Base-by-base conservation (phyloP, 1,140 invertebrate genomes). In the Lamellibrachia luymesi region DNA sequence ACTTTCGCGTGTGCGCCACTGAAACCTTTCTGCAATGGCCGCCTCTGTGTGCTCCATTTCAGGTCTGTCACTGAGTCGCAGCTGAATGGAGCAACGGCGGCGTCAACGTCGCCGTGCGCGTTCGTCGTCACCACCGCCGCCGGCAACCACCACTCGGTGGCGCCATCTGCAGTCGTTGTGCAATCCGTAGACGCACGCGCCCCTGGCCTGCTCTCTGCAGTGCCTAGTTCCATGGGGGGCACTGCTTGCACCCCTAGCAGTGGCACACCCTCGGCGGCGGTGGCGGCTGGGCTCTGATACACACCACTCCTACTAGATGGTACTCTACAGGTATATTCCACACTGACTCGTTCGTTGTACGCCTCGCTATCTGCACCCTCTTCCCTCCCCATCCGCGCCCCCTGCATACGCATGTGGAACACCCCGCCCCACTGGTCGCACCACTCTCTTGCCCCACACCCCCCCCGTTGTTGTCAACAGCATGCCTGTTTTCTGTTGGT, bases 301-400 rank as follows among this genome's bases (percentile, higher is more conserved):
- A 80, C 64, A 8, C 38, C 64, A 56, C 64, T 17, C 13, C 64
- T 80, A 80, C 64, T 80, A 80, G 64, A 80, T 80, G 64, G 64
- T 80, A 80, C 64, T 80, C 64, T 80, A 22, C 64, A 80, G 64
- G 64, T 80, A 80, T 80, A 80, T 80, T 38, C 38, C 38, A 38
- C 64, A 80, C 64, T 80, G 64, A 80, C 64, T 80, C 64, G 64
- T 80, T 80, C 64, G 64, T 80, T 80, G 64, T 80, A 2, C 64
- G 64, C 64, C 7, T 80, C 64, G 64, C 64, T 80, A 80, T 80
- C 91, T 91, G 49, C 91, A 91, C 91, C 91, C 91, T 91, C 89
- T 17, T 90, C 91, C 91, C 2, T 91, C 49, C 91, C 91, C 27
- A 51, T 13, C 91, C 91, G 7, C 90, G 10, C 91, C 64, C 64